These are phyloP conservation scores for Holacanthella duospinosa DNA, from an alignment of 2,888 invertebrate genomes.

Conservation along the genomic window DNA sequence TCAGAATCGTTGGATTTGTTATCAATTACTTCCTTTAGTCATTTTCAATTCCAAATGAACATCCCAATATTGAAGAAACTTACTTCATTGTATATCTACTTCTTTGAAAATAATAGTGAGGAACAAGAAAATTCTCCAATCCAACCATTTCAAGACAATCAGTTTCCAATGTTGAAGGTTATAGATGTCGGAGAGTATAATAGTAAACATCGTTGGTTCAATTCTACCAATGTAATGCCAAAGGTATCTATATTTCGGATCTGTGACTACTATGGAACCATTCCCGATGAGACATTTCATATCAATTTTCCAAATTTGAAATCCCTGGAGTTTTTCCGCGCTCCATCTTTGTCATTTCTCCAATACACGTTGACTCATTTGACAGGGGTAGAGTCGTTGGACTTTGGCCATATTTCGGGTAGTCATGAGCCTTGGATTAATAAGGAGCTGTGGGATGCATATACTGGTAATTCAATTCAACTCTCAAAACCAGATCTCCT, in stretches of 20 bases:
- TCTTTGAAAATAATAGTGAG: not conserved
- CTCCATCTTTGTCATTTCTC: not conserved
- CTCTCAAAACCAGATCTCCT: not conserved
- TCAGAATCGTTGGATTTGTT: not conserved
- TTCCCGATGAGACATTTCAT: not conserved
- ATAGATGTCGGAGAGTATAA: not conserved
- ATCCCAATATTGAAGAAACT: not conserved
- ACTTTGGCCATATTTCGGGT: not conserved
- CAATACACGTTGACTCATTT: not conserved
- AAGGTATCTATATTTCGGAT: not conserved
- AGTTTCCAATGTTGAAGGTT: not conserved
- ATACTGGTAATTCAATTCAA: not conserved
- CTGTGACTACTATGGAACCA: not conserved
- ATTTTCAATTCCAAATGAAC: not conserved
- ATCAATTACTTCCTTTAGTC: not conserved
- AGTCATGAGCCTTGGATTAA: not conserved
- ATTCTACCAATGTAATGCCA: not conserved
- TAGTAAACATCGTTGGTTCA: not conserved
- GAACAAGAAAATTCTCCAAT: not conserved
- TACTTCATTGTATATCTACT: not conserved
- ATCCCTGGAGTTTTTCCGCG: not conserved
- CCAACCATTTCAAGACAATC: not conserved
- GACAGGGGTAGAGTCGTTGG: not conserved
- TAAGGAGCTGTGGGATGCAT: not conserved
- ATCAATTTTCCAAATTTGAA: not conserved